Base-by-base conservation (phyloP, 2,888 invertebrate species). In the Drosophila austrosaltans region DNA sequence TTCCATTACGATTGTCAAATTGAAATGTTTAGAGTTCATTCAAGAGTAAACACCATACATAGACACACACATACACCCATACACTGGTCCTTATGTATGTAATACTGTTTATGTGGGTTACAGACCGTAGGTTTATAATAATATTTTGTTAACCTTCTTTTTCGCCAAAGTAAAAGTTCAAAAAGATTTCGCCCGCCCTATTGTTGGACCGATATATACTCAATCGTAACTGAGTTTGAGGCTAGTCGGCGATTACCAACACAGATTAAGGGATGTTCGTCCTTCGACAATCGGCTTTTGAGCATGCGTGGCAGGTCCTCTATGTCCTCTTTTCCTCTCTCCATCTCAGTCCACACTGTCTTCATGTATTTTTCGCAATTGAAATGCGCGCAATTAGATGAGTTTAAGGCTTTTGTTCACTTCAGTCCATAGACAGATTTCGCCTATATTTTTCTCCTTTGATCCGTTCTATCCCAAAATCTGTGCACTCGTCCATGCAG, bases 181-280 rank as follows among this genome's bases (percentile, higher is more conserved):
- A 92, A 89, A 91, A 90, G 90, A 91, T 90, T 91, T 91, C 89
- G 87, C 63, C 87, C 89, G 87, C 77, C 72, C 72, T 53, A 67
- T 58, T 79, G 80, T 80, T 82, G 80, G 82, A 87, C 91, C 40
- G 40, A 40, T 40, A n/a, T n/a, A 40, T n/a, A 40, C 40, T 40
- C 40, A 54, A 48, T 48, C 10, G 48, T 25, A 25, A 54, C 66
- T 59, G 72, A 64, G 65, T 42, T 59, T 72, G 72, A 60, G 73
- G 59, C 71, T 73, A 73, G 91, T 84, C 91, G 90, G 76, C 89
- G 88, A 88, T 90, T 87, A 90, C 90, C 90, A 85, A 89, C 89
- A 89, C 90, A 89, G 92, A 90, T 92, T 92, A 91, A 83, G 91
- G 90, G 89, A 91, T 92, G 91, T 90, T 90, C 82, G 68, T 62